Conservation (phyloP, 2,888 invertebrate species). For the Eupithecia subumbrata region DNA sequence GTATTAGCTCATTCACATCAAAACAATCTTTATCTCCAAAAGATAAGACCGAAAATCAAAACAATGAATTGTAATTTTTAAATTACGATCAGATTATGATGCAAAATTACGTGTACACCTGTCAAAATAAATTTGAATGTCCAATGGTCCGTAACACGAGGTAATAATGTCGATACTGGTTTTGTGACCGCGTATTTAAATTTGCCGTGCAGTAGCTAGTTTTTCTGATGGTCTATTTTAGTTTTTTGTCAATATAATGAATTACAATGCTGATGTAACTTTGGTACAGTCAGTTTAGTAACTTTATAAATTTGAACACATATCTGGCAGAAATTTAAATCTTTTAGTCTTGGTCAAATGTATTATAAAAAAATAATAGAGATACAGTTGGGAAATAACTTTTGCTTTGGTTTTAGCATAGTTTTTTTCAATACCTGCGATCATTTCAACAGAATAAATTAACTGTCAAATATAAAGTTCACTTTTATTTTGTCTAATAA, state of each 20-base stretch:
- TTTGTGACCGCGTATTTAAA: constrained; percentile 20
- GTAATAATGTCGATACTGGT: constrained; percentile 9
- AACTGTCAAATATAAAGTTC: too few relatives aligned
- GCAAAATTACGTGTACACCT: constrained; percentile 19
- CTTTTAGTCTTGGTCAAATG: too few relatives aligned
- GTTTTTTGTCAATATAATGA: background rate
- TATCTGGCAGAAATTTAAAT: too few relatives aligned
- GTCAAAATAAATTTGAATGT: constrained; percentile 26
- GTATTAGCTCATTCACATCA: background rate
- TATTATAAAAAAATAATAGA: too few relatives aligned
- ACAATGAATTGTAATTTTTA: background rate
- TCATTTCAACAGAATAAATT: too few relatives aligned
- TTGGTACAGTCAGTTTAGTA: background rate
- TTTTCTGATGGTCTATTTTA: constrained; percentile 16
- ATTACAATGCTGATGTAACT: constrained; percentile 18
- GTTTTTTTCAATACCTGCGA: too few relatives aligned
- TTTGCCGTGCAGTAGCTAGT: constrained; percentile 20
- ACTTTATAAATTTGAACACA: too few relatives aligned
- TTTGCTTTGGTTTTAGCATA: too few relatives aligned
- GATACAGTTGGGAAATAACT: too few relatives aligned
- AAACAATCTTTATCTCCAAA: background rate
- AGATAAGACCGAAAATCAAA: background rate
- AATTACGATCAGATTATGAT: background rate
- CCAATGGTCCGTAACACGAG: constrained; percentile 10
- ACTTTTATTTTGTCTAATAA: too few relatives aligned